Base-by-base conservation (phyloP, 2,113 vertebrate genomes). In the Ginglymostoma cirratum region DNA sequence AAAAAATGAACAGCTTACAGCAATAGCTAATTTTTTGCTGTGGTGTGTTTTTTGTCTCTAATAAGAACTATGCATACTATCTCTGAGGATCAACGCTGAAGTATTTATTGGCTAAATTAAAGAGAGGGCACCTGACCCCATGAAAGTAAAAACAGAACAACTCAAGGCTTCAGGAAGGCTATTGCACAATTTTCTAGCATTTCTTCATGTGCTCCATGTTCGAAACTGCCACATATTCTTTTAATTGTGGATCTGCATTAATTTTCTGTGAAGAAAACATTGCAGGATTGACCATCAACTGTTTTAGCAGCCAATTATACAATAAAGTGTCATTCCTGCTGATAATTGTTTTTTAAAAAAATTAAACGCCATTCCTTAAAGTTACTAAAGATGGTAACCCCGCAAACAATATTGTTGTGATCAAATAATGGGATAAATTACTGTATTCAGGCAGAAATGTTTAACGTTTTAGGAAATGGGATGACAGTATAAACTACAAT, bases 181-280 rank as follows among this genome's bases (percentile, higher is more conserved):
- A 76, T 72, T 95, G 93, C 45, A 72, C 38, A 52, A 48, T 95
- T 67, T 95, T 95, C 69, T 95, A 42, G 66, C 38, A 95, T 95
- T 23, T 23, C 15, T 95, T 70, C 93, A 94, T 15, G 10, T 23
- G 12, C 38, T 72, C 24, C 12, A 8, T 6, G 72, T 27, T 95
- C 52, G 69, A 70, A 76, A 42, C 66, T 23, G 61, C 10, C 19
- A 3, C 6, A 66, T 24, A 14, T 69, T 67, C 42, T 76, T 45
- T 14, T 76, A 72, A 52, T 19, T 34, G 27, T 52, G 38, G 45
- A 52, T 76, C 42, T 27, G 48, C 21, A 69, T 1, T 30, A 70
- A 72, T 52, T 52, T 72, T 76, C 67, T 48, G 69, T 4, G 66
- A 93, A 38, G 23, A 45, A 23, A 24, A 24, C 45, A 66, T 70